These are phyloP conservation scores for Hassar affinis DNA, from an alignment of 2,113 vertebrate species.

Conservation along the genomic window DNA sequence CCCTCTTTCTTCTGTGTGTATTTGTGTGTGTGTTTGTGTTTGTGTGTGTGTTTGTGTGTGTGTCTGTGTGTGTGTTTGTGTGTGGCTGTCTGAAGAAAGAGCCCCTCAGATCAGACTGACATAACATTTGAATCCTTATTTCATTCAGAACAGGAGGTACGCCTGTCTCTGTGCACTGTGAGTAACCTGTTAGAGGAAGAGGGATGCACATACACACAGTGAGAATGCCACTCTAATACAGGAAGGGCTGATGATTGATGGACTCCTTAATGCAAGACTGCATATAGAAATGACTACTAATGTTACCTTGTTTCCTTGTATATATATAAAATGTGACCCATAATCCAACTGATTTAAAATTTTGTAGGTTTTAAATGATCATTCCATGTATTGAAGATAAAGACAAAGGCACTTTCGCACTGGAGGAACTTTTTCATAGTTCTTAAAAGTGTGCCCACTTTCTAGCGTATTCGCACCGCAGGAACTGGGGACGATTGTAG, in stretches of 20 bases:
- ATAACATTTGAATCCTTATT: background rate
- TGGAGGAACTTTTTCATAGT: no score
- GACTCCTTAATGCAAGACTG: background rate
- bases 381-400: no score
- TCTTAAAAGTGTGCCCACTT: no score
- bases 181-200: background rate
- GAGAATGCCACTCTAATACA: background rate
- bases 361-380: no score
- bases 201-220: background rate
- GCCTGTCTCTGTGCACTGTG: background rate
- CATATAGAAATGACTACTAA: background rate
- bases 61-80: background rate
- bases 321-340: background rate
- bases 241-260: background rate
- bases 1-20: background rate
- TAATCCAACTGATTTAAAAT: no score
- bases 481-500: no score
- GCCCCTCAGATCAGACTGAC: conserved; percentile 30
- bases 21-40: background rate
- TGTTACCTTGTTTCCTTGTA: background rate
- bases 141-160: background rate
- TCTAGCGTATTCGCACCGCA: no score
- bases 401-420: no score
- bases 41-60: background rate
- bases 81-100: background rate